Conservation (phyloP, 2,113 vertebrate genomes). For the Spheniscus mendiculus region DNA sequence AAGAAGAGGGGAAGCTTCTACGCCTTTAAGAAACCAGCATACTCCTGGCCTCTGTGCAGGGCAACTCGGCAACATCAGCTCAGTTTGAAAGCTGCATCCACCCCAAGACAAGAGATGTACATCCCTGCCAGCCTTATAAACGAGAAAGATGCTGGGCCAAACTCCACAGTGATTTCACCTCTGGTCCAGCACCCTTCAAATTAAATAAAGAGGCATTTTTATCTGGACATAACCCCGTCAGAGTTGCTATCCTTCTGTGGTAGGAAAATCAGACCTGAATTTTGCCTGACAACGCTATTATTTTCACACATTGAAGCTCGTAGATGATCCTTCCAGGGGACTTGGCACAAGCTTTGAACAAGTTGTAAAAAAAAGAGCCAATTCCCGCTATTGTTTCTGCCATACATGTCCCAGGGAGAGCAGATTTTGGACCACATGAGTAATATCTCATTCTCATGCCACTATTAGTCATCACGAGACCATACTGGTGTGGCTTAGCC, state of each 20-base stretch:
- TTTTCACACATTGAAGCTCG: not conserved
- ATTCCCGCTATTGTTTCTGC: not conserved
- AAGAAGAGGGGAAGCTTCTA: conserved; percentile 16
- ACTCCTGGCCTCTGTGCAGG: conserved; percentile 12
- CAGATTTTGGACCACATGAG: not conserved
- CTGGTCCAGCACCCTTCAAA: not conserved
- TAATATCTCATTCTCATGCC: not conserved
- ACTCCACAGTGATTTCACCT: not conserved
- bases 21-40: not conserved
- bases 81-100: not conserved
- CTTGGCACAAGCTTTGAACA: not conserved
- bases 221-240: not conserved
- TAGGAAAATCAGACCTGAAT: not conserved
- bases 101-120: not conserved
- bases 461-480: not conserved
- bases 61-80: not conserved
- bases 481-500: not conserved
- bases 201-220: not conserved
- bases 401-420: not conserved
- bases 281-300: not conserved
- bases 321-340: not conserved
- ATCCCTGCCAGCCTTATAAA: not conserved
- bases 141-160: not conserved
- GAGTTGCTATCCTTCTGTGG: not conserved
- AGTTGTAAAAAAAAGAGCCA: not conserved